Evolutionary conservation across 92 coral and sea anemone species (phyloP).

Genomic region (Palythoa heliodiscus): DNA sequence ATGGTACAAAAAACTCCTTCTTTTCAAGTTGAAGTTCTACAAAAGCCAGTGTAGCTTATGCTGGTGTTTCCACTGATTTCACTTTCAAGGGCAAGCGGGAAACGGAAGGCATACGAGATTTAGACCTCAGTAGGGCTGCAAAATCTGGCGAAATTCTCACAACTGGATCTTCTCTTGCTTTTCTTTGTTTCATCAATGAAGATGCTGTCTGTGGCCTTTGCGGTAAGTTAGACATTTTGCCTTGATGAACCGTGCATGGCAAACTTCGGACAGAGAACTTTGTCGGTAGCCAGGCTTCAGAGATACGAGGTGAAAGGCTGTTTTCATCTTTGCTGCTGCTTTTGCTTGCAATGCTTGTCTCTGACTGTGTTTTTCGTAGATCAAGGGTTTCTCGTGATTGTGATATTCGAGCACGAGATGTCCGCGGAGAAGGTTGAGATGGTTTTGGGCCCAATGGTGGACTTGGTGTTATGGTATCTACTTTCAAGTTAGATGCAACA

Average conservation of each 20-base stretch:
- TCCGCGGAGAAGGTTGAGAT: conserved; percentile 62
- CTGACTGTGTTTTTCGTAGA: conserved; percentile 63
- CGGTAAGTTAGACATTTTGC: neutral
- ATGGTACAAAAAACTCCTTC: neutral
- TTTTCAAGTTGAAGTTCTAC: neutral
- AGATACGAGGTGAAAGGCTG: conserved; percentile 56
- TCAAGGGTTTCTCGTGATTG: conserved; percentile 56
- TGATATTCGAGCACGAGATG: conserved; percentile 59
- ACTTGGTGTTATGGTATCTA: conserved; percentile 28
- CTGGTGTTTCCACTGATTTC: conserved; percentile 11
- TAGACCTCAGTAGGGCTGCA: conserved; percentile 32
- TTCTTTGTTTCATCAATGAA: neutral
- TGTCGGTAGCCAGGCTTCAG: conserved; percentile 62
- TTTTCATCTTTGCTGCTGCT: conserved; percentile 55
- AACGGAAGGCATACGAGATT: conserved; percentile 24
- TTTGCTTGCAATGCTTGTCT: conserved; percentile 57
- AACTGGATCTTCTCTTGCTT: conserved; percentile 28
- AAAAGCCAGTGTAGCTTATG: neutral
- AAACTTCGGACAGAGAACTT: conserved; percentile 37
- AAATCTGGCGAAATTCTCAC: conserved; percentile 44
- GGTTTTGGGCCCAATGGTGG: conserved; percentile 60
- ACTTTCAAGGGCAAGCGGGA: conserved; percentile 26
- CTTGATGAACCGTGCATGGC: neutral
- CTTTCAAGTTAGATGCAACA: conserved; percentile 1
- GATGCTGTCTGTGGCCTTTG: conserved; percentile 40